Base-by-base conservation (phyloP, 2,797 vertebrate species). In the Pitangus sulphuratus region DNA sequence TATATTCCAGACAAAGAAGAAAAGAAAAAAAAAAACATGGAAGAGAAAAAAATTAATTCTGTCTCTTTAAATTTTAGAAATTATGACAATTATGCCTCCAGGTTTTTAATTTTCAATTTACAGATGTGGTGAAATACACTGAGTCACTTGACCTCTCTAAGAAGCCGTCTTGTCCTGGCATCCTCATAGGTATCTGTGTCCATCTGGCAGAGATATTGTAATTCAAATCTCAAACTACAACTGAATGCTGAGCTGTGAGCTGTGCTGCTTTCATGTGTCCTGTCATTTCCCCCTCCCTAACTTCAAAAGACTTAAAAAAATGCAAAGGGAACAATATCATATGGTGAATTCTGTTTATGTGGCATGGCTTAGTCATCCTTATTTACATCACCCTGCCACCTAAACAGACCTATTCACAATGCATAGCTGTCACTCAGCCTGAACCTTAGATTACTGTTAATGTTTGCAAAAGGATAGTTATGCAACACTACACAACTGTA, bases 321-420 rank as follows among this genome's bases (percentile, higher is more conserved):
- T 87, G 84, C 86, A 87, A 83, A 84, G n/a, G 25, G 57, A 96
- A 93, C 90, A 86, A 45, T 75, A 96, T 96, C 91, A 89, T 92
- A 96, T 92, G 92, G 89, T 1, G 2, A 96, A 86, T 82, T 89
- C 78, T 95, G 92, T 94, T 94, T 95, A 87, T 51, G 70, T 90
- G 81, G 75, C 85, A 87, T 68, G 76, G 87, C 74, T 96, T 97
- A 94, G 90, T 96, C 90, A 96, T 94, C 80, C 74, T 92, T 90
- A 90, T 95, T 96, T 95, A 96, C 94, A 94, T 94, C 93, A 94
- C 83, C 42, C 87, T 93, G 87, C 42, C 94, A 97, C 76, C 83
- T 88, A 94, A 96, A 93, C 76, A 70, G 76, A 71, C 53, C 65
- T 91, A 64, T 65, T 89, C 91, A 68, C 79, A 56, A 78, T 16